A percentile compares a stretch with the other conserved stretches of the same genome.
These are phyloP conservation scores for Homarus gammarus DNA, from an alignment of 2,888 invertebrate species.

Conservation along the genomic window DNA sequence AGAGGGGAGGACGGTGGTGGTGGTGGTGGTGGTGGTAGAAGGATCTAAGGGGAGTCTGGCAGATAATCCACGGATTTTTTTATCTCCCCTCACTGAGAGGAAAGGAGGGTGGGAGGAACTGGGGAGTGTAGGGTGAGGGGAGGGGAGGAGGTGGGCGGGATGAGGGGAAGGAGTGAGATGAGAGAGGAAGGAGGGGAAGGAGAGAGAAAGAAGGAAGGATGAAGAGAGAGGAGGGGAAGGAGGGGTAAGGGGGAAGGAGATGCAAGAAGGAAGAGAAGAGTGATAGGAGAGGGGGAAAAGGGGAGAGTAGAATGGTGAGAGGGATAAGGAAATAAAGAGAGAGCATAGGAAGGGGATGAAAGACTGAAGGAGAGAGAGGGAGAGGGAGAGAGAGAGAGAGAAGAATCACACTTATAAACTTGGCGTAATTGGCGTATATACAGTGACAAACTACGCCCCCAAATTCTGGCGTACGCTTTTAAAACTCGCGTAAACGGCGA, in stretches of 20 bases:
- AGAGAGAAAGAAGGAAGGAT: background rate
- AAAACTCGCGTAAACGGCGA: no score
- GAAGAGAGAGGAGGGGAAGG: background rate
- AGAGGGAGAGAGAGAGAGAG: background rate
- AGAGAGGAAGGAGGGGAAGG: background rate
- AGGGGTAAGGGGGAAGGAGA: background rate
- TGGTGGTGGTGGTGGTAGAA: background rate
- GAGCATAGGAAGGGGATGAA: background rate
- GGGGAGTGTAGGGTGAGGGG: background rate
- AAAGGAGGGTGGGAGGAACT: background rate
- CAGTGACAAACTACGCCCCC: no score
- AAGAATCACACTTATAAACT: no score
- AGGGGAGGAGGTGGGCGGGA: background rate
- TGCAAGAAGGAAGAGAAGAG: background rate
- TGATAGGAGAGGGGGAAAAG: background rate
- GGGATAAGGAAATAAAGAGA: no score
- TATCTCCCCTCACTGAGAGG: conserved; percentile 47
- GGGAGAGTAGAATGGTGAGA: background rate
- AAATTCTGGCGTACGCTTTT: no score
- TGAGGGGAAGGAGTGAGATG: background rate
- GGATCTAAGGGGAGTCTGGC: conserved; percentile 34
- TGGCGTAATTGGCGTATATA: no score
- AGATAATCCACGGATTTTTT: conserved; percentile 63
- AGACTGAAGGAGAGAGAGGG: background rate
- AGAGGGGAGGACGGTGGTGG: background rate